A percentile compares a stretch with the other conserved stretches of the same genome.
phyloP scores from a whole-genome alignment of 2,113 vertebrate species.

The Holacanthus passer region DNA sequence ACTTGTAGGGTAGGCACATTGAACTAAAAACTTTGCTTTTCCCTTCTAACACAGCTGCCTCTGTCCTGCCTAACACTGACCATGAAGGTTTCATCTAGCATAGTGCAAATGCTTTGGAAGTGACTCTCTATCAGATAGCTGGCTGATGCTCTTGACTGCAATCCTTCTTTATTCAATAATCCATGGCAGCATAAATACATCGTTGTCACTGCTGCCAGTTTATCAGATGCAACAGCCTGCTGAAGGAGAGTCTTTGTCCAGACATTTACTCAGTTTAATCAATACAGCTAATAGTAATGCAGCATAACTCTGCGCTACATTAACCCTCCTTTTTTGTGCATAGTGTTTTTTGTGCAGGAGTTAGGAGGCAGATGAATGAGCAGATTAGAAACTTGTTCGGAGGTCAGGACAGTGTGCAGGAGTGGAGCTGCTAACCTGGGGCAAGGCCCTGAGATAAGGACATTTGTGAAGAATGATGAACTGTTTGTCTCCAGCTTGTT shows the following conservation, averaged over 20 bases:
- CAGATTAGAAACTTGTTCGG: slow-evolving; percentile 47
- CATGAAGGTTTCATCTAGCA: slow-evolving; percentile 25
- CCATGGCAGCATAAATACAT: slow-evolving; percentile 21
- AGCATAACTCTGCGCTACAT: slow-evolving; percentile 5
- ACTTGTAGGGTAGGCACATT: slow-evolving; percentile 32
- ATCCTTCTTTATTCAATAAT: slow-evolving; percentile 56
- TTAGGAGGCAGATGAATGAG: slow-evolving; percentile 42
- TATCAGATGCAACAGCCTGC: slow-evolving; percentile 20
- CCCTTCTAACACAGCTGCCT: background rate
- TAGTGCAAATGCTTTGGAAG: slow-evolving; percentile 30
- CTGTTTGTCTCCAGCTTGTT: slow-evolving; percentile 64
- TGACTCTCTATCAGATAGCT: slow-evolving; percentile 20
- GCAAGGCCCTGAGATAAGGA: slow-evolving; percentile 26
- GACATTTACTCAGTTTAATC: slow-evolving; percentile 38
- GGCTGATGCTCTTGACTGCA: slow-evolving; percentile 14
- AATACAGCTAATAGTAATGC: slow-evolving; percentile 15
- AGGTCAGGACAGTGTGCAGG: slow-evolving; percentile 32
- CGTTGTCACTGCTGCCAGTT: slow-evolving; percentile 47
- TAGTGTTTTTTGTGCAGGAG: too few relatives aligned
- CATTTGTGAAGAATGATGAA: slow-evolving; percentile 42
- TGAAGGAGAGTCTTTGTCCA: slow-evolving; percentile 34
- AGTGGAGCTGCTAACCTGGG: slow-evolving; percentile 9
- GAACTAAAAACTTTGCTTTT: slow-evolving; percentile 18
- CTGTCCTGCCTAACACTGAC: slow-evolving; percentile 8
- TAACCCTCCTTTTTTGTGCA: slow-evolving; percentile 5